phyloP scores from a whole-genome alignment of 2,113 vertebrate species.

The Eclectus roratus region DNA sequence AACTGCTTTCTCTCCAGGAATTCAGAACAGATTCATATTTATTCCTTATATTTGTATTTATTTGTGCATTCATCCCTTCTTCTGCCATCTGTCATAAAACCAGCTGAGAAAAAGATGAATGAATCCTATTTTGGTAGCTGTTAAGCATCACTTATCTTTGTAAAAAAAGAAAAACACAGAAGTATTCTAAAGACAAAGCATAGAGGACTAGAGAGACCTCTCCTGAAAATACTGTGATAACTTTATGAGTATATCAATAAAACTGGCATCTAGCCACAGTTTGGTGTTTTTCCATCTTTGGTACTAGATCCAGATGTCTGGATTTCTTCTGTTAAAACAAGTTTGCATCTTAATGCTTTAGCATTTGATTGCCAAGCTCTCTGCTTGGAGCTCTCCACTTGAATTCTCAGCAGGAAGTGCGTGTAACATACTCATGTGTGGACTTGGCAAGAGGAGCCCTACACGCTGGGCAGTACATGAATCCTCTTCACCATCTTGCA shows the following conservation, averaged over 20 bases:
- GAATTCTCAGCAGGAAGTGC: background rate
- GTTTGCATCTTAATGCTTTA: background rate
- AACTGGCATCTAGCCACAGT: background rate
- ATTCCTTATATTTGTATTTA: background rate
- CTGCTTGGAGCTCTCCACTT: background rate
- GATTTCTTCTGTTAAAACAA: background rate
- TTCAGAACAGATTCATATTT: background rate
- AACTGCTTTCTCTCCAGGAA: background rate
- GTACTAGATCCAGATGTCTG: background rate
- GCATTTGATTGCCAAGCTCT: background rate
- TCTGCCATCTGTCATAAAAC: background rate
- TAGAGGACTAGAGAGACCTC: background rate
- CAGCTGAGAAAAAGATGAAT: background rate
- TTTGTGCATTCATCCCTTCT: background rate
- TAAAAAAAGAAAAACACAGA: background rate
- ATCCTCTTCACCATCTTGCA: conserved; percentile 12
- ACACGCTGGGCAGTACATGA: conserved; percentile 4
- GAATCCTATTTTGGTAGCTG: background rate
- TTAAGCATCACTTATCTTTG: background rate
- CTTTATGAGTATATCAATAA: background rate
- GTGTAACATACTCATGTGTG: background rate
- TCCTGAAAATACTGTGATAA: background rate
- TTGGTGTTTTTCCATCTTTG: background rate
- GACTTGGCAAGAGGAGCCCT: background rate
- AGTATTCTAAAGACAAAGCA: background rate